phyloP scores from a whole-genome alignment of 2,888 invertebrate species.

The Dichetophora obliterata region DNA sequence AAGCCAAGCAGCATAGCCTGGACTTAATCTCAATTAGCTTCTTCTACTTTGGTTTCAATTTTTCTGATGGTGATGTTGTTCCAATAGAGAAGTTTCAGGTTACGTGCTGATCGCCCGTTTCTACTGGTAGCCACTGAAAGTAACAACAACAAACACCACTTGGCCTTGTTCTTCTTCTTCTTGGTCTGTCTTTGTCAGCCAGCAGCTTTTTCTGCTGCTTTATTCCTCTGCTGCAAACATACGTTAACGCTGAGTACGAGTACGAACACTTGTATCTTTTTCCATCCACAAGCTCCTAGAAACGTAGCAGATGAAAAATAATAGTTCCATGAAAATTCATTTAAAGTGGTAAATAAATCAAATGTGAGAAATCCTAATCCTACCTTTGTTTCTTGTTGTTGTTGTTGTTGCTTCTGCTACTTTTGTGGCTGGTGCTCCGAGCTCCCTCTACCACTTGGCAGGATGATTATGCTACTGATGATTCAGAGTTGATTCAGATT shows the following conservation, averaged over 20 bases:
- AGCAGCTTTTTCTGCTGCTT: not conserved
- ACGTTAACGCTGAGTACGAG: not conserved
- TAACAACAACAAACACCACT: too few relatives aligned
- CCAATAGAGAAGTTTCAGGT: slow-evolving; percentile 12
- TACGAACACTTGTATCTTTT: not conserved
- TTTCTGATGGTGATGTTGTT: not conserved
- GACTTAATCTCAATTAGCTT: not conserved
- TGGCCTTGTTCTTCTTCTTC: too few relatives aligned
- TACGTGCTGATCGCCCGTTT: not conserved
- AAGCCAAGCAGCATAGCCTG: not conserved
- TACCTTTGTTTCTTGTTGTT: not conserved
- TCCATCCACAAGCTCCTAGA: not conserved
- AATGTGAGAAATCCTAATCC: slow-evolving; percentile 8
- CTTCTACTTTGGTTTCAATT: not conserved
- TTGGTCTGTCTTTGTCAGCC: not conserved
- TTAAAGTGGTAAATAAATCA: slow-evolving; percentile 29
- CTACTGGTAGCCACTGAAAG: not conserved
- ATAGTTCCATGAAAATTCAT: slow-evolving; percentile 24
- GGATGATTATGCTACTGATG: not conserved
- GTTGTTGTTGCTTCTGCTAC: not conserved
- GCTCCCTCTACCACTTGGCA: not conserved
- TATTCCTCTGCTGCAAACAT: too few relatives aligned
- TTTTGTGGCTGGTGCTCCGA: not conserved
- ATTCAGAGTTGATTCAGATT: too few relatives aligned
- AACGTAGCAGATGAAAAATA: slow-evolving; percentile 16